Conservation (phyloP, 2,888 invertebrate species). For the Antheraea yamamai region DNA sequence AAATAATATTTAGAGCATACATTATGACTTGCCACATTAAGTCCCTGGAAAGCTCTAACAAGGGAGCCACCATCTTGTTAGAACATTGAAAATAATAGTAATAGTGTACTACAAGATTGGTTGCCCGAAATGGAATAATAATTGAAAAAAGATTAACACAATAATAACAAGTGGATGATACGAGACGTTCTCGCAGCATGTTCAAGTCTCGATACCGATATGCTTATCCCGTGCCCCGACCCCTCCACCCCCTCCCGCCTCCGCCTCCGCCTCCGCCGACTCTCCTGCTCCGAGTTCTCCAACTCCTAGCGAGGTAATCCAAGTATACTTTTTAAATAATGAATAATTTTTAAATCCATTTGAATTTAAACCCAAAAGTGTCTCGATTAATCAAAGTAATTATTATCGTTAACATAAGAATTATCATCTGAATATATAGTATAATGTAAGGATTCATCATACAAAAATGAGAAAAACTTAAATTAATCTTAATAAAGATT, state of each 20-base stretch:
- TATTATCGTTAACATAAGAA: not conserved
- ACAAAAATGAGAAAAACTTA: no score
- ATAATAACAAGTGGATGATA: no score
- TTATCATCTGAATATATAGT: not conserved
- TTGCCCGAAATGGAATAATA: no score
- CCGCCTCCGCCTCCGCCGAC: not conserved
- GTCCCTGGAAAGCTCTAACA: no score
- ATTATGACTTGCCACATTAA: no score
- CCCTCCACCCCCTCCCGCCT: constrained; percentile 25
- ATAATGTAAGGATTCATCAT: not conserved
- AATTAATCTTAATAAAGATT: no score
- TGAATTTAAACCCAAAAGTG: not conserved
- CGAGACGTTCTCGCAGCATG: not conserved
- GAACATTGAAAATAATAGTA: no score
- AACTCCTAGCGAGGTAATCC: constrained; percentile 17
- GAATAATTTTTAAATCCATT: not conserved
- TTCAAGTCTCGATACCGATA: constrained; percentile 32
- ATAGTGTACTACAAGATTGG: no score
- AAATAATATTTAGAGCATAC: no score
- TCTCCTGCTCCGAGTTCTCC: constrained; percentile 15
- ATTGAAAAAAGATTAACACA: no score
- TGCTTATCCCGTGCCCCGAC: constrained; percentile 36
- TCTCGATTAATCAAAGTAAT: not conserved
- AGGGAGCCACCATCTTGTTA: no score
- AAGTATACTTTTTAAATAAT: constrained; percentile 8